Evolutionary conservation across 2,113 vertebrate genomes (phyloP).

Genomic region (Lethenteron reissneri): DNA sequence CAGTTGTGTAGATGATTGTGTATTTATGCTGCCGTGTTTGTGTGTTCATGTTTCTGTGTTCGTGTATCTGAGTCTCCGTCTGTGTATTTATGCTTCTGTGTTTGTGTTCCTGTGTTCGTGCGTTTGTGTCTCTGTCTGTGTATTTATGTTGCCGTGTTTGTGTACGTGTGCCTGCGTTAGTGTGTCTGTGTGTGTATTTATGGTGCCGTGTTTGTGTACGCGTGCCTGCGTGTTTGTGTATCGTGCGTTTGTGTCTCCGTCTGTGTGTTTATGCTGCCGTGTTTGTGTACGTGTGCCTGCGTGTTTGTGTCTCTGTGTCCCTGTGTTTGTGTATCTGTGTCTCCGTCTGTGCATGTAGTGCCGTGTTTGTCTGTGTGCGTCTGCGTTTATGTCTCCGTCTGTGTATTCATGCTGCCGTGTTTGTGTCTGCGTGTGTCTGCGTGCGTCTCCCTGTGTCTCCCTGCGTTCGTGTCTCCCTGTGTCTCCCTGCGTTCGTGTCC

Average conservation of each 20-base stretch:
- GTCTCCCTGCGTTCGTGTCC: background rate
- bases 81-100: too few relatives aligned
- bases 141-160: background rate
- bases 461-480: background rate
- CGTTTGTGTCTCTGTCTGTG: too few relatives aligned
- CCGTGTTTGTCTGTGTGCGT: background rate
- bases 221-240: background rate
- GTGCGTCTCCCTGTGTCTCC: background rate
- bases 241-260: background rate
- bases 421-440: background rate
- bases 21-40: background rate
- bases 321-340: background rate
- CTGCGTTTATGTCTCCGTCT: background rate
- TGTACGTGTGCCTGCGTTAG: background rate
- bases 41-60: too few relatives aligned
- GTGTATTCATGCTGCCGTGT: background rate
- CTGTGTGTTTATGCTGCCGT: background rate
- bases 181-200: background rate
- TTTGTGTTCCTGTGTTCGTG: too few relatives aligned
- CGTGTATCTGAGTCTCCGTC: too few relatives aligned
- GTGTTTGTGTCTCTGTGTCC: background rate
- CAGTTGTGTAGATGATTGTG: background rate
- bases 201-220: background rate
- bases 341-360: background rate
- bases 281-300: background rate